These are phyloP conservation scores for Siniperca scherzeri DNA, from an alignment of 2,797 vertebrate species.

Conservation along the genomic window DNA sequence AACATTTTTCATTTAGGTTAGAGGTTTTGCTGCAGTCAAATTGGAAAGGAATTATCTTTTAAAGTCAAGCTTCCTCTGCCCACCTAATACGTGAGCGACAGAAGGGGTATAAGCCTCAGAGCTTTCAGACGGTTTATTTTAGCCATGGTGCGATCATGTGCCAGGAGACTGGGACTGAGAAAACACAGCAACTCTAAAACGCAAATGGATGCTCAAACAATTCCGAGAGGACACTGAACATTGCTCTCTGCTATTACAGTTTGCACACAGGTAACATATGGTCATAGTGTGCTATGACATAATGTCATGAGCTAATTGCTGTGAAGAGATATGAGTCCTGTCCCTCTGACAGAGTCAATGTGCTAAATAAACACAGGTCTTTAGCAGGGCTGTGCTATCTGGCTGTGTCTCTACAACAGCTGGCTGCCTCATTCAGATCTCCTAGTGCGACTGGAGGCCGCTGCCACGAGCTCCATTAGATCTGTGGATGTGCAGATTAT, in stretches of 20 bases:
- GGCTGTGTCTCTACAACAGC: constrained; percentile 53
- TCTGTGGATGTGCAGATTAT: constrained; percentile 67
- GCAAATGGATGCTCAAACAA: constrained; percentile 55
- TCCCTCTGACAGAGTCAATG: background rate
- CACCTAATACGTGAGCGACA: constrained; percentile 72
- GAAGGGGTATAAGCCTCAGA: constrained; percentile 73
- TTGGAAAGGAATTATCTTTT: constrained; percentile 72
- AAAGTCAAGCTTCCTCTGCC: constrained; percentile 58
- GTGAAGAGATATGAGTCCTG: background rate
- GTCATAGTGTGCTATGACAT: constrained; percentile 21
- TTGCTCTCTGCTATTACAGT: constrained; percentile 14
- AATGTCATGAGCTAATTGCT: constrained; percentile 21
- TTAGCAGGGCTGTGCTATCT: constrained; percentile 27
- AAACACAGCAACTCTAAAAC: constrained; percentile 67
- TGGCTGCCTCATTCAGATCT: constrained; percentile 57
- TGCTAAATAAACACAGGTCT: constrained; percentile 31
- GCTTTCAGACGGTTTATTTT: constrained; percentile 73
- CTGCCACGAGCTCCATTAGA: constrained; percentile 56
- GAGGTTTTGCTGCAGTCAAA: constrained; percentile 53
- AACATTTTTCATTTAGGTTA: constrained; percentile 46
- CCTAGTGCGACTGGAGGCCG: constrained; percentile 38
- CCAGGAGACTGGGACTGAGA: constrained; percentile 54
- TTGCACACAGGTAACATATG: constrained; percentile 52
- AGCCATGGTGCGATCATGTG: constrained; percentile 38
- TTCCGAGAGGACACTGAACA: constrained; percentile 21